Evolutionary conservation across 2,888 invertebrate genomes (phyloP).

Genomic region (Drosophila hamatofila): DNA sequence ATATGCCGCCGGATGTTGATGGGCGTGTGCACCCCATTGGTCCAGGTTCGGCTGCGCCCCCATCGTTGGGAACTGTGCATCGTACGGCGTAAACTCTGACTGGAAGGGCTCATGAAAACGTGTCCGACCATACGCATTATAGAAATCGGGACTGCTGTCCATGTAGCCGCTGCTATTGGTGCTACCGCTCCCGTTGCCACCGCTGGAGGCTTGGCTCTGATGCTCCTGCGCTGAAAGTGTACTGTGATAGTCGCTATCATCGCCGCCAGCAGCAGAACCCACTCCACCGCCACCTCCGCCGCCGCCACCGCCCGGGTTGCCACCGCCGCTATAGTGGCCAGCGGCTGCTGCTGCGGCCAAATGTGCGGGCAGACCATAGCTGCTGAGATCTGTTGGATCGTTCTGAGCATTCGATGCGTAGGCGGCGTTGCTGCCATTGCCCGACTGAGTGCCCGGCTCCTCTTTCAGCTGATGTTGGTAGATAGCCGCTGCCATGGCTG

Average conservation of each 20-base stretch:
- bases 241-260: conserved; percentile 81
- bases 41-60: conserved; percentile 87
- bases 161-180: conserved; percentile 74
- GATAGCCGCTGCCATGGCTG: conserved; percentile 78
- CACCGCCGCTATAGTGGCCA: conserved; percentile 71
- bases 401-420: conserved; percentile 83
- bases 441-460: conserved; percentile 83
- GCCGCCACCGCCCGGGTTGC: conserved; percentile 42
- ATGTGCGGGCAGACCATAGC: conserved; percentile 78
- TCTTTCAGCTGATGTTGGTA: conserved; percentile 84
- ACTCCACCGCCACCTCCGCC: conserved; percentile 25
- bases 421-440: conserved; percentile 52
- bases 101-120: conserved; percentile 85
- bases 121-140: conserved; percentile 73
- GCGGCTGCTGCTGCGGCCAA: conserved; percentile 67
- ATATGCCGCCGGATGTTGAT: conserved; percentile 85
- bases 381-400: conserved; percentile 83
- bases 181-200: conserved; percentile 68
- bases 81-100: conserved; percentile 87
- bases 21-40: conserved; percentile 86
- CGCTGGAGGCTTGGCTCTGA: conserved; percentile 75
- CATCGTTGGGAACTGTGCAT: conserved; percentile 91
- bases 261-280: conserved; percentile 51
- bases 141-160: conserved; percentile 81
- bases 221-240: conserved; percentile 80